These are phyloP conservation scores for Sardinella longiceps DNA, from an alignment of 2,797 vertebrate species.

Conservation along the genomic window DNA sequence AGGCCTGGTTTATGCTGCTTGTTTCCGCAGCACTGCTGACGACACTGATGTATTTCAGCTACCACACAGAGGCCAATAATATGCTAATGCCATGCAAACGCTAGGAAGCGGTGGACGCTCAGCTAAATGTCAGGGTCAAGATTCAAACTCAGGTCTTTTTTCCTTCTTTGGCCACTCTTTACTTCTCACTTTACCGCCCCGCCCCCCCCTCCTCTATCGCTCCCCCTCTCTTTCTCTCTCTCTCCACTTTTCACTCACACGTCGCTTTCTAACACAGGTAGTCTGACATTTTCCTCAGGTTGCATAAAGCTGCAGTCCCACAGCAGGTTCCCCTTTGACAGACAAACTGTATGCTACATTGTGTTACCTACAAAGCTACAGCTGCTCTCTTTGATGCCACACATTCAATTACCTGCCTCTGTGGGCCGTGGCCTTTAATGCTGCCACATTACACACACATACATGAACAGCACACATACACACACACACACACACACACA, in stretches of 20 bases:
- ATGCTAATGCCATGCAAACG: not conserved
- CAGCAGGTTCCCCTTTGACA: not conserved
- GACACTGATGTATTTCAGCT: not conserved
- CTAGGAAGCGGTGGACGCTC: not conserved
- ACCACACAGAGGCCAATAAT: not conserved
- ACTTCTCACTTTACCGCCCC: not conserved
- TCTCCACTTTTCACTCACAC: not conserved
- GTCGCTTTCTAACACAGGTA: not conserved
- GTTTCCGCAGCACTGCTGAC: not conserved
- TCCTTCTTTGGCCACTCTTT: not conserved
- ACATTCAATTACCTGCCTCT: constrained; percentile 8
- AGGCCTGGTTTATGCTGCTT: not conserved
- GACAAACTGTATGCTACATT: constrained; percentile 6
- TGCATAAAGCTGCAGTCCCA: not conserved
- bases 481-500: too few relatives aligned
- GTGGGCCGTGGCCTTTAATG: not conserved
- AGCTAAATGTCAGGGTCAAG: constrained; percentile 22
- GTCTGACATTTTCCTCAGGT: not conserved
- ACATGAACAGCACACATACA: too few relatives aligned
- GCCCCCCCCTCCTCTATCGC: too few relatives aligned
- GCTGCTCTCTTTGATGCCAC: constrained; percentile 9
- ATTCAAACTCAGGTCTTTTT: not conserved
- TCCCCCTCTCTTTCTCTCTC: not conserved
- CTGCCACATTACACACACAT: not conserved
- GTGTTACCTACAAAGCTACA: constrained; percentile 11